Evolutionary conservation across 2,797 vertebrate species (phyloP).

Genomic region (Gallirallus australis): DNA sequence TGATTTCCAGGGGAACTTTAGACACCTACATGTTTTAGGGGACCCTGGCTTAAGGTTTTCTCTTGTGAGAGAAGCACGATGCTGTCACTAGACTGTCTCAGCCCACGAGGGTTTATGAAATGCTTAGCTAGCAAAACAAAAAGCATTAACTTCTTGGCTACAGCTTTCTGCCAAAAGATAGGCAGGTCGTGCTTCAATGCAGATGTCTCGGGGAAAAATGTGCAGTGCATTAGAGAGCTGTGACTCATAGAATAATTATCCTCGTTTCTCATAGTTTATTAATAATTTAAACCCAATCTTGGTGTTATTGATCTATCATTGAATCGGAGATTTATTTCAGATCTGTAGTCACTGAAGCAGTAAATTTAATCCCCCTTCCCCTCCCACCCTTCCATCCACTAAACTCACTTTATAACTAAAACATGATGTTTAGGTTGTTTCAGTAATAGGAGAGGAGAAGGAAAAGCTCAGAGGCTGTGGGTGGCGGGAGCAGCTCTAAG

Average conservation of each 20-base stretch:
- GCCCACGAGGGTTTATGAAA: background rate
- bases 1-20: background rate
- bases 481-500: background rate
- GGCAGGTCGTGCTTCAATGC: conserved; percentile 10
- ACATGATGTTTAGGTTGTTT: conserved; percentile 65
- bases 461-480: background rate
- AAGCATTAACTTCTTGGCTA: conserved; percentile 39
- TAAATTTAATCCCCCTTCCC: conserved; percentile 67
- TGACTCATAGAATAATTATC: conserved; percentile 50
- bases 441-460: conserved; percentile 9
- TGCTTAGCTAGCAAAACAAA: conserved; percentile 60
- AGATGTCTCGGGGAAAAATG: conserved; percentile 33
- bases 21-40: background rate
- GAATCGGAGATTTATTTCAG: conserved; percentile 66
- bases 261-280: conserved; percentile 56
- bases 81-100: background rate
- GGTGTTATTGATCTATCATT: conserved; percentile 63
- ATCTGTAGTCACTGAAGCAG: conserved; percentile 67
- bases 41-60: background rate
- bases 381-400: conserved; percentile 35
- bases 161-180: conserved; percentile 18
- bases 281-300: conserved; percentile 71
- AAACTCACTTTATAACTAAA: conserved; percentile 69
- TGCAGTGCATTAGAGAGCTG: conserved; percentile 42
- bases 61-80: background rate